Conservation (phyloP, 2,797 vertebrate genomes). For the Centroberyx gerrardi region DNA sequence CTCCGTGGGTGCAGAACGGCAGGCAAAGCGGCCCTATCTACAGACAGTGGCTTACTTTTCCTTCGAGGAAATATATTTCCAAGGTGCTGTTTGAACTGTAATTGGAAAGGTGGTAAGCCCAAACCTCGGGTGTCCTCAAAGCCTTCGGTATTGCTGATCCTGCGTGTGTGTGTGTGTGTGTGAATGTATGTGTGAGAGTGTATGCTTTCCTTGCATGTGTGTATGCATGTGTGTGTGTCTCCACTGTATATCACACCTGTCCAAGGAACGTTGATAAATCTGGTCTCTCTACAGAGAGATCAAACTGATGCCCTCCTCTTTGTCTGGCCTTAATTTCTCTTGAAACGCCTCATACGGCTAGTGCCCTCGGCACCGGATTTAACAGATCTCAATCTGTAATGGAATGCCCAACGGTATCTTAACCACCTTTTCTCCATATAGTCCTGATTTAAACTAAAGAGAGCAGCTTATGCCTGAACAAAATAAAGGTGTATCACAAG, state of each 20-base stretch:
- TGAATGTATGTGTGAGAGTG: neutral
- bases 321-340: neutral
- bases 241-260: no score
- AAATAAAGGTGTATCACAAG: constrained; percentile 11
- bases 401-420: neutral
- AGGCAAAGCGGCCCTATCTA: constrained; percentile 19
- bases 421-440: neutral
- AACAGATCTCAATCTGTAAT: constrained; percentile 20
- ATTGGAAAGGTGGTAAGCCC: constrained; percentile 44
- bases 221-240: neutral
- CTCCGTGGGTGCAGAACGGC: constrained; percentile 16
- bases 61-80: constrained; percentile 28
- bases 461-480: neutral
- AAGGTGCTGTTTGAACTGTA: constrained; percentile 40
- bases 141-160: constrained; percentile 5
- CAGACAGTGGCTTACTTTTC: constrained; percentile 42
- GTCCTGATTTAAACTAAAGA: constrained; percentile 1
- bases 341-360: constrained; percentile 2
- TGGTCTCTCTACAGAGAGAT: neutral
- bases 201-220: no score
- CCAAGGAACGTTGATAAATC: neutral
- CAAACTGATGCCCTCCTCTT: neutral
- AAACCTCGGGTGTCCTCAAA: constrained; percentile 27
- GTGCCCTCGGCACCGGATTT: constrained; percentile 1
- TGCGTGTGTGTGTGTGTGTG: neutral